phyloP scores from a whole-genome alignment of 2,888 invertebrate genomes.

The Aphidius colemani region DNA sequence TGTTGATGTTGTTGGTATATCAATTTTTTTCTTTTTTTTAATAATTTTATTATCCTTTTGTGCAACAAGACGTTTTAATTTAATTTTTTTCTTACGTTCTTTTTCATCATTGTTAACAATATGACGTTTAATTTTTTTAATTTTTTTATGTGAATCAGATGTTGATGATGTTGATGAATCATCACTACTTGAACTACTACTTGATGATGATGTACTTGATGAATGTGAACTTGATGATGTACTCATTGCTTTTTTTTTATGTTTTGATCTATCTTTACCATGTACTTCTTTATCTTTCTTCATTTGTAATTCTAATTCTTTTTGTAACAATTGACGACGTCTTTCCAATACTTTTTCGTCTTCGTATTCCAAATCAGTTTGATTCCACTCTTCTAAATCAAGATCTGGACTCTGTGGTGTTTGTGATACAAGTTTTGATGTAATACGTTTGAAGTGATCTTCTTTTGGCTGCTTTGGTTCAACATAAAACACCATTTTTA shows the following conservation, averaged over 20 bases:
- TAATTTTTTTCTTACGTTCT: slow-evolving; percentile 58
- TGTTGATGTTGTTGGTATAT: slow-evolving; percentile 35
- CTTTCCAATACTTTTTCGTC: slow-evolving; percentile 80
- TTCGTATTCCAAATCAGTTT: slow-evolving; percentile 78
- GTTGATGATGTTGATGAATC: slow-evolving; percentile 68
- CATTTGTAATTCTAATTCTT: slow-evolving; percentile 78
- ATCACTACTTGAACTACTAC: slow-evolving; percentile 66
- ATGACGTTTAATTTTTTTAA: slow-evolving; percentile 63
- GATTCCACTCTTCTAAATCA: slow-evolving; percentile 78
- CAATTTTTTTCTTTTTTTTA: slow-evolving; percentile 55
- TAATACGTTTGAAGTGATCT: slow-evolving; percentile 69
- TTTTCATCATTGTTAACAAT: slow-evolving; percentile 69
- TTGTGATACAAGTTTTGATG: slow-evolving; percentile 67
- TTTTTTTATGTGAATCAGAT: slow-evolving; percentile 65
- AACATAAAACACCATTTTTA: slow-evolving; percentile 8
- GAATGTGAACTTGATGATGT: slow-evolving; percentile 73
- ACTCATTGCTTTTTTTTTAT: slow-evolving; percentile 69
- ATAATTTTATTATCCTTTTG: slow-evolving; percentile 47
- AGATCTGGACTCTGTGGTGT: slow-evolving; percentile 65
- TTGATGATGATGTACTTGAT: slow-evolving; percentile 68
- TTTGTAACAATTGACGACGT: slow-evolving; percentile 74
- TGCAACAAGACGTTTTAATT: slow-evolving; percentile 50
- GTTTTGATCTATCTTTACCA: slow-evolving; percentile 68
- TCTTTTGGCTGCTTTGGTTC: slow-evolving; percentile 60
- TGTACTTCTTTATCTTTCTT: slow-evolving; percentile 76